These are phyloP conservation scores for Napeogenes inachia DNA, from an alignment of 2,888 invertebrate genomes.

Conservation along the genomic window DNA sequence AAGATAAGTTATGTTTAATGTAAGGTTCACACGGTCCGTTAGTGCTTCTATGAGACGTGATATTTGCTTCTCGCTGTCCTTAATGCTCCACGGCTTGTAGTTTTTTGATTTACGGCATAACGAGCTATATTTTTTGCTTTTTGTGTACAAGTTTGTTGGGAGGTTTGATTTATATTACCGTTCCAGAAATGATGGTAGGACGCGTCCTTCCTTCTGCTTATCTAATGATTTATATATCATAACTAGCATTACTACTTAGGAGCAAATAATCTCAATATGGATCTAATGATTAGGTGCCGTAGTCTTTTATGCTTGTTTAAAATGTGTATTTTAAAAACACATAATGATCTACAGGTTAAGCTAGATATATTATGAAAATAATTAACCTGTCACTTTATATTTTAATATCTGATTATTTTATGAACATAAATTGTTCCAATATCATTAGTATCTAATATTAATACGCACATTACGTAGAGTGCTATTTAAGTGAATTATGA, in stretches of 20 bases:
- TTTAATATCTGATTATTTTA: background rate
- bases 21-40: conserved; percentile 39
- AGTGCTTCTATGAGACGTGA: conserved; percentile 42
- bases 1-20: conserved; percentile 12
- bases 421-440: background rate
- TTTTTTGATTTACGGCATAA: conserved; percentile 5
- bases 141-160: background rate
- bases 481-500: conserved; percentile 6
- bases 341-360: no score
- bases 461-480: background rate
- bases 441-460: conserved; percentile 1
- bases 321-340: no score
- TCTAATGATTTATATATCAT: no score
- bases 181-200: background rate
- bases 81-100: conserved; percentile 11
- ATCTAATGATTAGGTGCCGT: no score
- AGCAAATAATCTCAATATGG: no score
- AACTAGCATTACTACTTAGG: no score
- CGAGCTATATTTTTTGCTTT: conserved; percentile 7
- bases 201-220: no score
- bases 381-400: background rate
- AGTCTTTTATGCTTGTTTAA: no score
- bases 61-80: conserved; percentile 16
- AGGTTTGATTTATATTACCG: background rate
- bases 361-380: no score